Evolutionary conservation across 92 coral and sea anemone species (phyloP), one percentile per base, ranked within the genome.

Genomic region (Ricordea florida): DNA sequence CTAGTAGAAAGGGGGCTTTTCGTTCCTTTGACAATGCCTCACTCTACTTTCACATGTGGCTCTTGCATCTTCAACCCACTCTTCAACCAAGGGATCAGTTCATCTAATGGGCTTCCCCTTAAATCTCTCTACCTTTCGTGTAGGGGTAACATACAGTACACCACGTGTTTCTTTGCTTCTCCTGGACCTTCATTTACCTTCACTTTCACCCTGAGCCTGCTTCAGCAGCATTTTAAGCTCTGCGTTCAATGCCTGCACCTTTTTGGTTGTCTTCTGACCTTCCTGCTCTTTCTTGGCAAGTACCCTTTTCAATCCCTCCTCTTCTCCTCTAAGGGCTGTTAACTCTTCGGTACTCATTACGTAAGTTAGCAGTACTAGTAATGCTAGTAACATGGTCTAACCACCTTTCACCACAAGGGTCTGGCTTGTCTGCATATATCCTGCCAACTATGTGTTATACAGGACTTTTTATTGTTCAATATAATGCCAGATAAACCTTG

Each of bases 41-140:
- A n/a, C n/a, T n/a, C n/a, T 75, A 24, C 75, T 75, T n/a, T 43
- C 47, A 36, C 89, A 56, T 2, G 63, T 57, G 0, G 79, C 72
- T 13, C 34, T 76, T 26, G 84, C 89, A 58, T 83, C 84, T 13
- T 56, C 84, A 1, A 83, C 51, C 79, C 89, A 83, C 3, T 76
- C 79, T 55, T 83, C 84, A 2, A 75, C 57, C 20, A 16, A 10
- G 21, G 43, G 65, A 48, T 83, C 72, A 15, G 72, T 16, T 2
- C 70, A 6, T 26, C 59, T 83, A 2, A 10, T 61, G 9, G 89
- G 79, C 47, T 18, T 83, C 1, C 89, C 89, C 58, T 46, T 57
- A 10, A 76, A 83, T 32, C 42, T 64, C 10, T 83, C 78, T 11
- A 83, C 41, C 62, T 67, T 75, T 15, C 61, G 37, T 6, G 84